phyloP scores from a whole-genome alignment of 2,113 vertebrate genomes.

The Tupaia tana region DNA sequence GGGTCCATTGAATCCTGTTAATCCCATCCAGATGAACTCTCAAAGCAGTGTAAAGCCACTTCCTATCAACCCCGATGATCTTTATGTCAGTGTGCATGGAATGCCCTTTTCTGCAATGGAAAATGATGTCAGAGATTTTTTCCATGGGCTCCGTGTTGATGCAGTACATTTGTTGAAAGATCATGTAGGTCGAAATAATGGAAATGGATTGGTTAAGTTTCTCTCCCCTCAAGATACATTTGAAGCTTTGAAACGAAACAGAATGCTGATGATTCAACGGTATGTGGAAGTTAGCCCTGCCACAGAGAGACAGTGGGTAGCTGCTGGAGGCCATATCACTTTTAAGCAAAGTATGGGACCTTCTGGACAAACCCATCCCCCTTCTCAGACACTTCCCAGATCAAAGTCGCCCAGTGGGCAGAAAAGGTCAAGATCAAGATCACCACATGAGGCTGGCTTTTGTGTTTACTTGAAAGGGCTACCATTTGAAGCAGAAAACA shows the following conservation, averaged over 20 bases:
- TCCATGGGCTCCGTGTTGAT: conserved; percentile 95
- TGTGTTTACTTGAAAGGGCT: conserved; percentile 98
- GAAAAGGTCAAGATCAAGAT: conserved; percentile 94
- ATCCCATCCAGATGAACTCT: conserved; percentile 92
- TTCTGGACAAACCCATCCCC: conserved; percentile 88
- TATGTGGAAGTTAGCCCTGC: conserved; percentile 96
- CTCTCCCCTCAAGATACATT: conserved; percentile 97
- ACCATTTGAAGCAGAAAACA: conserved; percentile 98
- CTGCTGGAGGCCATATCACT: conserved; percentile 89
- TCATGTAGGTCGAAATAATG: conserved; percentile 93
- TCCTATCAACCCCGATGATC: conserved; percentile 93
- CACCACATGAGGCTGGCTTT: conserved; percentile 95
- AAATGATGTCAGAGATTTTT: conserved; percentile 95
- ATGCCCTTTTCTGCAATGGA: conserved; percentile 96
- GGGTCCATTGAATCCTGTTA: conserved; percentile 92
- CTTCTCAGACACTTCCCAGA: conserved; percentile 86
- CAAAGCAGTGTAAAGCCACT: conserved; percentile 94
- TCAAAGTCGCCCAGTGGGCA: conserved; percentile 89
- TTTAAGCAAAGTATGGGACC: conserved; percentile 83
- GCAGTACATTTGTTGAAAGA: conserved; percentile 94
- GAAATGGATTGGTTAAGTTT: conserved; percentile 96
- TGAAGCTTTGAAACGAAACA: conserved; percentile 96
- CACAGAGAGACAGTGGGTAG: conserved; percentile 96
- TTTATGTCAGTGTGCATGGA: conserved; percentile 95
- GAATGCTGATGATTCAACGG: conserved; percentile 96